phyloP scores from a whole-genome alignment of 2,113 vertebrate species.

The Cavia aperea region DNA sequence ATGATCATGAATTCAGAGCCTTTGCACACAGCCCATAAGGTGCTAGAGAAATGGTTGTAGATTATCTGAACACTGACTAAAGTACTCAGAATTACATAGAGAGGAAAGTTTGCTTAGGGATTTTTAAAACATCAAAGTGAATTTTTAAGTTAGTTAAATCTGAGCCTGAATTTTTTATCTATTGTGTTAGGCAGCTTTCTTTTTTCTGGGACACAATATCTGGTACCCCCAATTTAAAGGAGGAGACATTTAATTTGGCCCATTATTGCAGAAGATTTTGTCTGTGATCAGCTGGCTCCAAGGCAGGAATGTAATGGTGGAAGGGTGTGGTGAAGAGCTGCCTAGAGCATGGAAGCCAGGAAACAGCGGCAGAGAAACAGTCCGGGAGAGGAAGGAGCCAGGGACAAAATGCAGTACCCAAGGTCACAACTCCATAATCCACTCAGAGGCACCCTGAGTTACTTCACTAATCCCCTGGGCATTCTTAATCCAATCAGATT shows the following conservation, averaged over 20 bases:
- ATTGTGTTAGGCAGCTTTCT: neutral
- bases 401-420: neutral
- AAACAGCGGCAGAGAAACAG: neutral
- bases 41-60: neutral
- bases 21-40: neutral
- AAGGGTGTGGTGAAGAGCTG: neutral
- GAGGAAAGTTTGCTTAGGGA: neutral
- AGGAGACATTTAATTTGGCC: no score
- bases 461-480: neutral
- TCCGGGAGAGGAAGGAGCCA: neutral
- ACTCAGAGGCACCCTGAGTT: neutral
- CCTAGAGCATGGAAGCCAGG: neutral
- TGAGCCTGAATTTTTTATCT: neutral
- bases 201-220: neutral
- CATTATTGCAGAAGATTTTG: neutral
- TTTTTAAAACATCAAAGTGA: constrained; percentile 20
- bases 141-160: neutral
- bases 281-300: neutral
- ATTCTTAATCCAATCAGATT: neutral
- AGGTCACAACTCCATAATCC: neutral
- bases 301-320: neutral
- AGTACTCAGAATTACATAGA: constrained; percentile 18
- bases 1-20: neutral
- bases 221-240: neutral
- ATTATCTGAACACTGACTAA: neutral